Evolutionary conservation across 2,797 vertebrate species (phyloP).

Genomic region (Urophycis tenuis): DNA sequence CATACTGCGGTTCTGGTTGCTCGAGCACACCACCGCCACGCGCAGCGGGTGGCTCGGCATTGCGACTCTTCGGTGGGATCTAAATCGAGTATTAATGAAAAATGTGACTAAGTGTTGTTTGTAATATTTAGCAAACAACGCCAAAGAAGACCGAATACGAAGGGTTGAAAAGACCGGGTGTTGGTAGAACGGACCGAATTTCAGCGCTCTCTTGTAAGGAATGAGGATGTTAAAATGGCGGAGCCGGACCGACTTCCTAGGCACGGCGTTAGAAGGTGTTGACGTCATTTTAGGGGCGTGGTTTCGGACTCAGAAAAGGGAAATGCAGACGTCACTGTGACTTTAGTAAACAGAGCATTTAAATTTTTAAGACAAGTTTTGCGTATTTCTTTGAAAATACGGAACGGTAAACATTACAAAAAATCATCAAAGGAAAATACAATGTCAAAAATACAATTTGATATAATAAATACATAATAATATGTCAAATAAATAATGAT

Average conservation of each 20-base stretch:
- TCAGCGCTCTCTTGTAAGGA: neutral
- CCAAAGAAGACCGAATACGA: neutral
- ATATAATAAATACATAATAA: too few relatives aligned
- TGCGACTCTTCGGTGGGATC: constrained; percentile 57
- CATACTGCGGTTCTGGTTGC: constrained; percentile 99
- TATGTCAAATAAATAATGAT: too few relatives aligned
- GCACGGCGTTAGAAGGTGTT: constrained; percentile 38
- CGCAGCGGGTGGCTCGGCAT: constrained; percentile 96
- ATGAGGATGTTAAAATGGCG: constrained; percentile 72
- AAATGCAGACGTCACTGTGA: constrained; percentile 10
- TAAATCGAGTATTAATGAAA: constrained; percentile 25
- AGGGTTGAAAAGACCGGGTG: neutral
- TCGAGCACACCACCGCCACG: constrained; percentile 97
- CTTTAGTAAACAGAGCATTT: neutral
- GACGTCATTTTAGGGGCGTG: constrained; percentile 51
- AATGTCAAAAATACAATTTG: too few relatives aligned
- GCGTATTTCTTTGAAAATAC: neutral
- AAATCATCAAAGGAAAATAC: too few relatives aligned
- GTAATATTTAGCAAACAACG: neutral
- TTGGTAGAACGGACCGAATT: neutral
- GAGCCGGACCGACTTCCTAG: constrained; percentile 3
- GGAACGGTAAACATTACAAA: neutral
- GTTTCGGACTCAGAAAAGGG: neutral
- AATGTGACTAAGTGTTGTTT: constrained; percentile 9
- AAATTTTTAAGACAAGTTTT: neutral